Base-by-base conservation (phyloP, 2,888 invertebrate species). In the Pycnomerus fuliginosus region DNA sequence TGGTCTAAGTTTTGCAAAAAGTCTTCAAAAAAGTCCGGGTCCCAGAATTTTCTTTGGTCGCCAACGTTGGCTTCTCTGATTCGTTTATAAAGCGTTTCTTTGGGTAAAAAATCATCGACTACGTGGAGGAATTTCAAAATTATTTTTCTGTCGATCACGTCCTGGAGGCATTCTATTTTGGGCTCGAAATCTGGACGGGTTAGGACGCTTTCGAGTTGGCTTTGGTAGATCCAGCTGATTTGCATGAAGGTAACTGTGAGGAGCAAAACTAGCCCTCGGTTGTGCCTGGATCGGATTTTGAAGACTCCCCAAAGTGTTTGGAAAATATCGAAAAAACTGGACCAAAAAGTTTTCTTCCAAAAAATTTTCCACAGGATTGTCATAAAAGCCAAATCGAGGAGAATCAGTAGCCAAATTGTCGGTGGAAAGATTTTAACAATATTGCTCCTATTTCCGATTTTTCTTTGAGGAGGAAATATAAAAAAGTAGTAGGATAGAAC, bases 121-220 rank as follows among this genome's bases (percentile, higher is more conserved):
- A 5, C 35, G 12, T 34, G 23, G 3, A 5, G 11, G 24, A 27
- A 27, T n/a, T 8, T 16, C 7, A 35, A 11, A n/a, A 16, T 22
- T 28, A 29, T 37, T 14, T 28, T 11, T 12, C 22, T 29, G 10
- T 20, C 3, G 16, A 16, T n/a, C n/a, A 28, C 11, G 7, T 37
- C 37, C 2, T 2, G n/a, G 4, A 28, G 7, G 1, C 10, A 20
- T 8, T 11, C 10, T 22, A 28, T 37, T 29, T 37, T 37, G 14
- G 37, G 37, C 16, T 37, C 37, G 29, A 16, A 37, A 14, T 16
- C 29, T 7, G 37, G 37, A 17, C 24, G 7, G 3, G 23, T 37
- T 10, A 28, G 16, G n/a, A 20, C 10, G 7, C 40, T 29, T 10
- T 33, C 33, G 12, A 40, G 16, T 3, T 16, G 27, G 23, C 33